Conservation (phyloP, 2,113 vertebrate genomes). For the Chiloscyllium plagiosum region DNA sequence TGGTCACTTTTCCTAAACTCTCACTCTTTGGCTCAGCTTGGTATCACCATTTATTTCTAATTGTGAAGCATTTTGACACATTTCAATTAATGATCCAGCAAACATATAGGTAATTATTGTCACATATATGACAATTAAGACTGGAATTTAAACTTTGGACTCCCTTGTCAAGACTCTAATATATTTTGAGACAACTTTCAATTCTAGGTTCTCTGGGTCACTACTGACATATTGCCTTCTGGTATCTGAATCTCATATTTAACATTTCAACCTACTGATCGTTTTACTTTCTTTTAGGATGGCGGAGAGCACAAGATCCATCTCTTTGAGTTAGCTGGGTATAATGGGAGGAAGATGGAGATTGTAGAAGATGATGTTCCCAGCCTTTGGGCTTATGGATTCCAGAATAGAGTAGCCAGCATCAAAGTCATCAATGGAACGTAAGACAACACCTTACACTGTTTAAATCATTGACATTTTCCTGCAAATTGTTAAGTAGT, state of each 20-base stretch:
- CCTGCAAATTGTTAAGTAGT: not conserved
- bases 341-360: constrained; percentile 36
- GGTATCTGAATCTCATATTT: not conserved
- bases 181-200: not conserved
- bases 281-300: constrained; percentile 27
- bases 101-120: not conserved
- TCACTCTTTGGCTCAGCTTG: not conserved
- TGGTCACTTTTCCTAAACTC: not conserved
- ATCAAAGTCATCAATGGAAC: constrained; percentile 35
- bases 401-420: constrained; percentile 38
- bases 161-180: not conserved
- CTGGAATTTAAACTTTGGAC: not conserved
- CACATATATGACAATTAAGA: not conserved
- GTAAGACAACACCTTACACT: not conserved
- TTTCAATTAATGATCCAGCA: not conserved
- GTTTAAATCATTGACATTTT: not conserved
- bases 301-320: constrained; percentile 36
- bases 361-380: constrained; percentile 38
- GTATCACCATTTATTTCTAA: not conserved
- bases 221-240: not conserved
- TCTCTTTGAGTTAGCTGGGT: constrained; percentile 35
- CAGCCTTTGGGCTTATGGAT: constrained; percentile 37
- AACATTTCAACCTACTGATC: not conserved
- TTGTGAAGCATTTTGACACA: not conserved
- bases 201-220: not conserved